Percentiles rank a stretch among this genome's conserved stretches.
phyloP scores from a whole-genome alignment of 2,113 vertebrate genomes.

The Chaetodon trifascialis region DNA sequence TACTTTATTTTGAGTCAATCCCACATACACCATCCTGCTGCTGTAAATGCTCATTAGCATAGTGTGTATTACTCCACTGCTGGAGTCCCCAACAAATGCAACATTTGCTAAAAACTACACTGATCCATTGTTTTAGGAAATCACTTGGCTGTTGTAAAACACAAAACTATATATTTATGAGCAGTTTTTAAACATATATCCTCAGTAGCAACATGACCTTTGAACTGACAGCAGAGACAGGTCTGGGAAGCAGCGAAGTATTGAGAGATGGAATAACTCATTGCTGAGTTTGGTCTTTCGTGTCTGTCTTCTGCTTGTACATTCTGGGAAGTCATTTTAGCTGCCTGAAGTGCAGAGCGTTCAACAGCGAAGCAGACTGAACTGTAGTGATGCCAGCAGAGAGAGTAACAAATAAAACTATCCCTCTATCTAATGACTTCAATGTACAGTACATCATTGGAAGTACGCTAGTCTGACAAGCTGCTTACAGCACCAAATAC shows the following conservation, averaged over 20 bases:
- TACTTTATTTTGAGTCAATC: conserved; percentile 11
- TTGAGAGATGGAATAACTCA: not conserved
- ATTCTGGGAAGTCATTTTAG: conserved; percentile 17
- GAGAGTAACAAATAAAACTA: not conserved
- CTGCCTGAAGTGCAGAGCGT: not conserved
- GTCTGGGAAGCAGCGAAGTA: not conserved
- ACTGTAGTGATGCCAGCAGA: not conserved
- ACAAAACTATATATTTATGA: not conserved
- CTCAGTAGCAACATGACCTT: not conserved
- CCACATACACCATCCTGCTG: not conserved
- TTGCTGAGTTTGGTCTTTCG: not conserved
- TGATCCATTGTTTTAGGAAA: not conserved
- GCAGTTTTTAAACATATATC: not conserved
- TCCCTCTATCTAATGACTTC: not conserved
- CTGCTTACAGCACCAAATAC: not conserved
- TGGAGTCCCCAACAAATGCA: not conserved
- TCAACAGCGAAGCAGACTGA: conserved; percentile 6
- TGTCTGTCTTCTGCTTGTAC: not conserved
- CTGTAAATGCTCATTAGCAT: conserved; percentile 7
- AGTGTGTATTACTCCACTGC: not conserved
- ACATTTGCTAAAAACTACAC: not conserved
- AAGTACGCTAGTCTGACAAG: not conserved
- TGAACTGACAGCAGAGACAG: not conserved
- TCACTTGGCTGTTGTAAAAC: not conserved
- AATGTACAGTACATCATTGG: not conserved